Percentiles rank a stretch among this genome's conserved stretches.
Evolutionary conservation across 2,797 vertebrate genomes (phyloP).

Genomic region (Tympanoctomys barrerae): DNA sequence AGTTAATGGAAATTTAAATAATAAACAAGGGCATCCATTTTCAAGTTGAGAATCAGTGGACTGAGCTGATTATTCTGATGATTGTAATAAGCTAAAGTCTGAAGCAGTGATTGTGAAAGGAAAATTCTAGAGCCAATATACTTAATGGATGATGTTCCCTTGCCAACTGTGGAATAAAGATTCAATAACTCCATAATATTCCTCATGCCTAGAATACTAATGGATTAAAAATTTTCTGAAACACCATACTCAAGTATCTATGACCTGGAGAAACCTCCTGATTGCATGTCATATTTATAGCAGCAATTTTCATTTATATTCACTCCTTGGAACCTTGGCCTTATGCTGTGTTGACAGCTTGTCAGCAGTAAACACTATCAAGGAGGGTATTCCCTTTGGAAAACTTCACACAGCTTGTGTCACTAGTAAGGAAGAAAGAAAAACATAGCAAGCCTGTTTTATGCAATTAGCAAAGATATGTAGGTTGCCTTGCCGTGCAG

Average conservation of each 20-base stretch:
- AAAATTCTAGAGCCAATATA: not conserved
- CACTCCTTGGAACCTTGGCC: not conserved
- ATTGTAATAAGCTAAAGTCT: not conserved
- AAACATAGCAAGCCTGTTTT: constrained; percentile 69
- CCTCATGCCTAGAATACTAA: not conserved
- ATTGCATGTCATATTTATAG: not conserved
- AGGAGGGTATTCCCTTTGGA: constrained; percentile 47
- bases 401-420: constrained; percentile 62
- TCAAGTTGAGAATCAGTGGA: not conserved
- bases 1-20: constrained; percentile 38
- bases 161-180: not conserved
- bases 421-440: constrained; percentile 68
- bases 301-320: constrained; percentile 32
- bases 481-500: constrained; percentile 74
- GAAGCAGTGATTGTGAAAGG: not conserved
- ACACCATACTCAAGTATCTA: not conserved
- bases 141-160: not conserved
- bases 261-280: not conserved
- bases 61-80: not conserved
- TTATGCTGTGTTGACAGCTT: constrained; percentile 56
- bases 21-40: not conserved
- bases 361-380: constrained; percentile 44
- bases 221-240: not conserved
- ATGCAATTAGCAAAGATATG: constrained; percentile 83
- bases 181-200: not conserved